Evolutionary conservation across 2,113 vertebrate species (phyloP).

Genomic region (Lagopus muta): DNA sequence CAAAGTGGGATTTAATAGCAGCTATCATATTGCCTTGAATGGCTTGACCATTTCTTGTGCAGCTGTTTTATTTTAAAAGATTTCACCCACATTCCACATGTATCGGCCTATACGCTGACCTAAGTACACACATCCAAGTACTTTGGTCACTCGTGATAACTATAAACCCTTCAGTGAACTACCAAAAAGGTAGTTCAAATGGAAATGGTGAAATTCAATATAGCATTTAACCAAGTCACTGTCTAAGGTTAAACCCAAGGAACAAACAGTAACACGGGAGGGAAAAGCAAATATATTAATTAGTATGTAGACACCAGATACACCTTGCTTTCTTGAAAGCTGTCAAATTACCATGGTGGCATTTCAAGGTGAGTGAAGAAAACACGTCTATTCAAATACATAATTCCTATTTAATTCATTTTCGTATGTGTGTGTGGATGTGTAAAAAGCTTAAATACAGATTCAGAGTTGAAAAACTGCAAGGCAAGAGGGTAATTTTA

Average conservation of each 20-base stretch:
- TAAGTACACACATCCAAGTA: slow-evolving; percentile 52
- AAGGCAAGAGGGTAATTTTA: neutral
- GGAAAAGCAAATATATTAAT: slow-evolving; percentile 50
- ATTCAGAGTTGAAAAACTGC: neutral
- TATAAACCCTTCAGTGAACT: slow-evolving; percentile 72
- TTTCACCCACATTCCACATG: slow-evolving; percentile 54
- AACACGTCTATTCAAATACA: neutral
- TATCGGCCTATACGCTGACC: slow-evolving; percentile 53
- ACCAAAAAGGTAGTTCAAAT: slow-evolving; percentile 61
- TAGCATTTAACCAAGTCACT: slow-evolving; percentile 59
- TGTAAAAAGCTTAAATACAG: neutral
- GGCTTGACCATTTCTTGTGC: slow-evolving; percentile 71
- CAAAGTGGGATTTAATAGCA: slow-evolving; percentile 80
- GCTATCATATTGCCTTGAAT: slow-evolving; percentile 79
- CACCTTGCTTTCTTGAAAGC: neutral
- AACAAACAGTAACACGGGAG: slow-evolving; percentile 35
- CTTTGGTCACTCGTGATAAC: slow-evolving; percentile 64
- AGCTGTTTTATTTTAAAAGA: slow-evolving; percentile 83
- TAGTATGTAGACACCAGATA: slow-evolving; percentile 1
- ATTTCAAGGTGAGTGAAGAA: neutral
- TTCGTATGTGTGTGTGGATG: neutral
- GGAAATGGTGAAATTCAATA: slow-evolving; percentile 72
- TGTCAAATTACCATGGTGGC: neutral
- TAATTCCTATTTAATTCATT: neutral
- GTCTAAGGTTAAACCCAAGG: slow-evolving; percentile 60